Evolutionary conservation across 2,113 vertebrate genomes (phyloP), one percentile per base, ranked within the genome.

Genomic region (Poeciliopsis occidentalis): DNA sequence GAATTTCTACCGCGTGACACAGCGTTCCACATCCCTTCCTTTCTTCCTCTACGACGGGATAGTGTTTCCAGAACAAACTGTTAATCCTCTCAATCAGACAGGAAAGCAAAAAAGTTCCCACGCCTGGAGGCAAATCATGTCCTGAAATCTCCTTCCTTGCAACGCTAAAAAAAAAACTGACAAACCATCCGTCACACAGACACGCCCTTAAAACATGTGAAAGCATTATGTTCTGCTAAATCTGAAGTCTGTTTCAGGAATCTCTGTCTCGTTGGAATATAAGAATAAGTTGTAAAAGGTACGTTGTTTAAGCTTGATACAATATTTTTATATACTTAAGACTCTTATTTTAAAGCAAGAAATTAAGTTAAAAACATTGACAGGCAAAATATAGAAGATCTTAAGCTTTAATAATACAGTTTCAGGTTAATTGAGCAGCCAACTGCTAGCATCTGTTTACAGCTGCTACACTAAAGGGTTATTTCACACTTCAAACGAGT

Each of bases 1-100:
- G 76, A 83, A 88, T 91, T 87, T 71, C 81, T 71, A 70, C 70
- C 24, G 26, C 79, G 79, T 88, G 88, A 82, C 84, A 86, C 29
- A 69, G 74, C 41, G 4, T 79, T 76, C 61, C 47, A 41, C 39
- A 60, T 61, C 69, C 69, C 82, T 85, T 90, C 75, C 83, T 68
- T 81, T 57, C 64, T 61, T 77, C 72, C 75, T 83, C 67, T 37
- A 17, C 44, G 68, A 69, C 78, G 66, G 70, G 60, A 88, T 37
- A 37, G 41, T 31, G 51, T 66, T 27, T 68, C 10, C 1, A 31
- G 31, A 71, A 79, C 32, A 37, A 70, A 64, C 24, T 2, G 22
- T 47, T 31, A 19, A 71, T 71, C 26, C 34, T n/a, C 10, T 12
- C 15, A 39, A 4, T 37, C 6, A 19, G 27, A 41, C 27, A 73